A percentile compares a stretch with the other conserved stretches of the same genome.
Conservation (phyloP, 2,888 invertebrate genomes). For the Ephialtes manifestator region DNA sequence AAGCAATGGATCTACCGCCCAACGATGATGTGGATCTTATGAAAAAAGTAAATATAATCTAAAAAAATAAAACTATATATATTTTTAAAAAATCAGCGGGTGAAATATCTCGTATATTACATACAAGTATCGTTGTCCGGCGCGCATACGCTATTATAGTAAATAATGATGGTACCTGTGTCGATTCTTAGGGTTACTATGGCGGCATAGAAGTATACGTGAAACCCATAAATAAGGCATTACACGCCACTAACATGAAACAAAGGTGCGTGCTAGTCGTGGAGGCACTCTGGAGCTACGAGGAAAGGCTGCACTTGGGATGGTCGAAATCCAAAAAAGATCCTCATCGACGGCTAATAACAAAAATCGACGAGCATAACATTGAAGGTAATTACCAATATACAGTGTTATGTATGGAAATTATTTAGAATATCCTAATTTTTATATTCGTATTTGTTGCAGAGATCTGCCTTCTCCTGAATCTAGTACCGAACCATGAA, state of each 20-base stretch:
- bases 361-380: background rate
- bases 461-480: background rate
- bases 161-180: too few relatives aligned
- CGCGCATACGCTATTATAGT: too few relatives aligned
- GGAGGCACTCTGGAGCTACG: slow-evolving; percentile 6
- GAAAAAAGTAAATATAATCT: too few relatives aligned
- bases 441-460: slow-evolving; percentile 5
- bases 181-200: slow-evolving; percentile 2
- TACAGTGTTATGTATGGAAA: background rate
- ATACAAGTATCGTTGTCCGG: too few relatives aligned
- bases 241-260: background rate
- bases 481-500: slow-evolving; percentile 7
- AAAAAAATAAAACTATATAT: too few relatives aligned
- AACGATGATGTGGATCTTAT: too few relatives aligned
- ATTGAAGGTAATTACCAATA: background rate
- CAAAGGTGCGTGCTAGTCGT: slow-evolving; percentile 6
- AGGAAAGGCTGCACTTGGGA: slow-evolving; percentile 5
- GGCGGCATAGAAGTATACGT: slow-evolving; percentile 6
- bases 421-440: background rate
- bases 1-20: too few relatives aligned
- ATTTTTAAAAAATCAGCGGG: too few relatives aligned
- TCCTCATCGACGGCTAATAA: background rate
- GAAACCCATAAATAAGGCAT: slow-evolving; percentile 18
- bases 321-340: background rate
- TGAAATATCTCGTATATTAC: too few relatives aligned